Base-by-base conservation (phyloP, 2,797 vertebrate genomes). In the Staurois parvus region DNA sequence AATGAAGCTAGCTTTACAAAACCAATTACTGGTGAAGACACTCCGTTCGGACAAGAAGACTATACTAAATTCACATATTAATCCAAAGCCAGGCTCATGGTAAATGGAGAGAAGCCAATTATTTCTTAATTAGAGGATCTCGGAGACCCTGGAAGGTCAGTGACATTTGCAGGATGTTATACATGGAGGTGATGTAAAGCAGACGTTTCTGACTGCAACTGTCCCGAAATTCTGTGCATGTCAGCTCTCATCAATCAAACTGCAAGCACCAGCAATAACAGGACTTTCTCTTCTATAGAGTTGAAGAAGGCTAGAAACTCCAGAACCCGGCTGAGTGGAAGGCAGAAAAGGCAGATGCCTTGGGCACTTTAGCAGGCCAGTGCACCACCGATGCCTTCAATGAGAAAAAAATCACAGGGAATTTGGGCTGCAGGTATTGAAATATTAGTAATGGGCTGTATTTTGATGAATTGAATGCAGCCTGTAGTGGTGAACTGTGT, bases 41-140 rank as follows among this genome's bases (percentile, higher is more conserved):
- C 42, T 45, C 3, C 4, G 15, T 52, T 52, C 0, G 3, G 3
- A 19, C 15, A 52, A 52, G 48, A 52, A 52, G 48, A 17, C 13
- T 4, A 17, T 52, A 52, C 48, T 52, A 52, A 52, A 52, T 45
- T 12, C 42, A 3, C 15, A 13, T 15, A 45, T 9, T 26, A 64
- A 64, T 4, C 34, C 19, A 40, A 17, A 40, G 37, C 42, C 37
- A 45, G 34, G 3, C 37, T 8, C 37, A 24, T 72, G 5, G 30
- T 7, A 4, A n/a, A 72, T 72, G 21, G 21, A 24, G 15, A 40
- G 42, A 72, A 72, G n/a, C 69, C 21, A 72, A 72, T 26, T 40
- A 72, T 24, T 32, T 42, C 70, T 42, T 72, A 72, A 72, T 72
- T 11, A 72, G 70, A 72, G n/a, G 37, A 29, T 24, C 9, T 40